Evolutionary conservation across 2,113 vertebrate genomes (phyloP), one percentile per base, ranked within the genome.

Genomic region (Gymnarchus niloticus): DNA sequence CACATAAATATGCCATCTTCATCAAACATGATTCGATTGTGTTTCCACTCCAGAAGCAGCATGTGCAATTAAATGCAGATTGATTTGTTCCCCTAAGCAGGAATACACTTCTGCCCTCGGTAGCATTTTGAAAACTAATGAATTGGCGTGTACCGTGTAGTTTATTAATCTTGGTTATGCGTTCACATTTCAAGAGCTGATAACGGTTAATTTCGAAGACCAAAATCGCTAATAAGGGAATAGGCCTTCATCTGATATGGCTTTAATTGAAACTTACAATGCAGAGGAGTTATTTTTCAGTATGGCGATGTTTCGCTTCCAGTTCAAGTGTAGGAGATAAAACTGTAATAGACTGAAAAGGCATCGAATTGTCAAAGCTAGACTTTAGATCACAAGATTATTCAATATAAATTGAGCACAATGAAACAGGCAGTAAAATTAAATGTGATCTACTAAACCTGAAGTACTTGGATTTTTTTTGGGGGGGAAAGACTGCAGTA

Each of bases 61-160:
- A 4, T 23, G 57, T n/a, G 12, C 57, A 73, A 83, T 86, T 73
- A 86, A 69, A 69, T 44, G 57, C 80, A 83, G 73, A 69, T 81
- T 73, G 78, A 46, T 59, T 52, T 65, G 21, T 65, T 46, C 49
- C 25, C 21, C 23, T 83, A 61, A 83, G 12, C 54, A 19, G 25
- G 12, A 83, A 69, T 73, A 83, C 56, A 17, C 80, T 52, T 54
- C 17, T 33, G 77, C 56, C n/a, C 23, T 49, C 54, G 6, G 19
- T 14, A 57, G n/a, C 19, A 3, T 82, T 83, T 54, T n/a, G 59
- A 57, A 86, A 54, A 54, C 56, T n/a, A 69, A 83, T 57, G 41
- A 57, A 78, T 57, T 9, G 6, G 52, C 37, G 21, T 80, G 23
- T 41, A 56, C 78, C 57, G 48, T 80, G 54, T 78, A 23, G 10